Evolutionary conservation across 2,888 invertebrate species (phyloP), one percentile per base, ranked within the genome.

Genomic region (Tricholauxania praeusta): DNA sequence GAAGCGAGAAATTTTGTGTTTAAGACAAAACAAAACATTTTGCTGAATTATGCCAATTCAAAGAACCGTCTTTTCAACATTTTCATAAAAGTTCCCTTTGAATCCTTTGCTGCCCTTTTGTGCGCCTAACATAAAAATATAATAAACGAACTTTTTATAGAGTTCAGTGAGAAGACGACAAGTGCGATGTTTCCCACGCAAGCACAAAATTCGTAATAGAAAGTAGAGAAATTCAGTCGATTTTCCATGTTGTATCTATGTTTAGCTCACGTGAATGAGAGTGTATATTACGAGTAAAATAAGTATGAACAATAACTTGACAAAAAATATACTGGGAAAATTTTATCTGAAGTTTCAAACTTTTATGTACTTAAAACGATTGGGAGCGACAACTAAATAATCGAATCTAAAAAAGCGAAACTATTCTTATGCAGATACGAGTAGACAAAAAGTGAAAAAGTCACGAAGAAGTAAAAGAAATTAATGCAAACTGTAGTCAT

Each of bases 11-110:
- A 57, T 57, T 28, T 22, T 22, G 57, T 57, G 49, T 57, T 47
- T 51, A 64, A 64, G 69, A 72, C 72, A 72, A 69, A 19, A 51
- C 72, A 63, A 73, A 73, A 52, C 63, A 69, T 69, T 69, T 65
- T 39, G 39, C 10, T 39, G 39, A 39, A 39, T 4, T 39, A 10
- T 39, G 39, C 64, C 49, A 68, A 64, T 69, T 49, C 51, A 64
- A 51, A 64, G 51, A 17, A 39, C 39, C 68, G 69, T 69, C 72
- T 72, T 72, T 72, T 73, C 63, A 73, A 57, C 69, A 69, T 65
- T 73, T 51, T 65, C 28, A 52, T 49, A 47, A 63, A 49, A 63
- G 19, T 63, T 17, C 17, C 47, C 4, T 47, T 47, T 47, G 15
- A 19, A 15, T 14, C 48, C 17, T 63, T 48, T 48, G 39, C 19